Conservation (phyloP, 2,113 vertebrate genomes). For the Etheostoma spectabile region DNA sequence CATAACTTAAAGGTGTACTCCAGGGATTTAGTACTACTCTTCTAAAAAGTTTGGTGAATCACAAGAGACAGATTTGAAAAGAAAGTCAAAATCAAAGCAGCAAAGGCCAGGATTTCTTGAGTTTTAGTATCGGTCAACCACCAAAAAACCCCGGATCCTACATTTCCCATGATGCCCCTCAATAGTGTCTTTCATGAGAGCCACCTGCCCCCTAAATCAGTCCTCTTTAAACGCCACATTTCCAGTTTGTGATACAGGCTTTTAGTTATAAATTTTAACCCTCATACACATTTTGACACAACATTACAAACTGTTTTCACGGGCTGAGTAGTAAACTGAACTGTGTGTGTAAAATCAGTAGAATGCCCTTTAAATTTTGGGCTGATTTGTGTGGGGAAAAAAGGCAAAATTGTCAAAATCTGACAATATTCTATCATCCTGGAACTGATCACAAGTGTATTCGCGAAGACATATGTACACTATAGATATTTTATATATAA, state of each 20-base stretch:
- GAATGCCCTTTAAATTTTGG: background rate
- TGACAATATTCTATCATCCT: background rate
- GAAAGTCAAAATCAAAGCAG: background rate
- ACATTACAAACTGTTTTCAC: background rate
- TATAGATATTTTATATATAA: background rate
- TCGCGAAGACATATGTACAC: too few relatives aligned
- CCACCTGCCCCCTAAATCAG: background rate
- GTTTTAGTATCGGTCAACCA: background rate
- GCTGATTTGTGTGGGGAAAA: too few relatives aligned
- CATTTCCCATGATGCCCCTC: conserved; percentile 9
- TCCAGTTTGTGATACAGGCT: background rate
- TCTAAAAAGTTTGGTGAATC: background rate
- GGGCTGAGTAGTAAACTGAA: background rate
- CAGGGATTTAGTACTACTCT: background rate
- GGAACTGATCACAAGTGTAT: background rate
- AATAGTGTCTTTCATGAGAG: background rate
- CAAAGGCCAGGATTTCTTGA: background rate
- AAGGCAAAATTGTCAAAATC: background rate
- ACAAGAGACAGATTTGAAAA: background rate
- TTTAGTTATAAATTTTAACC: background rate
- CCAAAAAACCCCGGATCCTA: background rate
- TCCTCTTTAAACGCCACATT: background rate
- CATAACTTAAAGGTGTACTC: too few relatives aligned
- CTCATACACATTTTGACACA: background rate
- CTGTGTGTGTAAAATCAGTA: background rate